phyloP scores from a whole-genome alignment of 2,797 vertebrate species.

The Micropoecilia bifurca region DNA sequence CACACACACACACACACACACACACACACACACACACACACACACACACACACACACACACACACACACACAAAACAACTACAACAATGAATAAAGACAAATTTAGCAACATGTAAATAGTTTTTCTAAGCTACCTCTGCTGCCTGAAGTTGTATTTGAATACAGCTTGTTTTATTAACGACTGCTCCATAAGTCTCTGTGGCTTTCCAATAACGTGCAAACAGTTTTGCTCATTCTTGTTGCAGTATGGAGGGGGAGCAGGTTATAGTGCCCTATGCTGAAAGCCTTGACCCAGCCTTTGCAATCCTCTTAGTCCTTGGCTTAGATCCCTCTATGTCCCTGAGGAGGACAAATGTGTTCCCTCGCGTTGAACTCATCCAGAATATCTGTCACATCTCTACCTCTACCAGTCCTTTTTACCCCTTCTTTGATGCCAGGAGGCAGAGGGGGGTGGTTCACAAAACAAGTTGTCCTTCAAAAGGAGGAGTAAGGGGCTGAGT shows the following conservation, averaged over 20 bases:
- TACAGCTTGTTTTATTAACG: not conserved
- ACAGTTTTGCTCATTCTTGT: conserved; percentile 16
- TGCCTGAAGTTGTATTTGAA: not conserved
- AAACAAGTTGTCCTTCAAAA: not conserved
- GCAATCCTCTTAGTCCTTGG: conserved; percentile 82
- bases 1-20: too few relatives aligned
- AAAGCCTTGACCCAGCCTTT: conserved; percentile 68
- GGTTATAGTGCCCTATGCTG: conserved; percentile 75
- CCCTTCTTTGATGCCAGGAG: conserved; percentile 6
- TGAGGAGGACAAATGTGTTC: conserved; percentile 60
- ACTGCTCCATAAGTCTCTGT: not conserved
- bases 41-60: too few relatives aligned
- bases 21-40: too few relatives aligned
- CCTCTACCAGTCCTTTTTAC: conserved; percentile 11
- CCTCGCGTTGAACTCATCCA: conserved; percentile 46
- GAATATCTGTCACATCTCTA: conserved; percentile 50
- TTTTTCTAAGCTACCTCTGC: not conserved
- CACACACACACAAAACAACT: not conserved
- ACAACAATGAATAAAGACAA: not conserved
- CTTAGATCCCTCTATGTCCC: conserved; percentile 74
- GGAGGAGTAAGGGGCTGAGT: not conserved
- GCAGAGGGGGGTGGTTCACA: conserved; percentile 30
- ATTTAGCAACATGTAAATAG: not conserved
- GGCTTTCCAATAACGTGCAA: not conserved
- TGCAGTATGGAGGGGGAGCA: conserved; percentile 38